phyloP scores from a whole-genome alignment of 1,140 invertebrate genomes.

The Bicyclus anynana region DNA sequence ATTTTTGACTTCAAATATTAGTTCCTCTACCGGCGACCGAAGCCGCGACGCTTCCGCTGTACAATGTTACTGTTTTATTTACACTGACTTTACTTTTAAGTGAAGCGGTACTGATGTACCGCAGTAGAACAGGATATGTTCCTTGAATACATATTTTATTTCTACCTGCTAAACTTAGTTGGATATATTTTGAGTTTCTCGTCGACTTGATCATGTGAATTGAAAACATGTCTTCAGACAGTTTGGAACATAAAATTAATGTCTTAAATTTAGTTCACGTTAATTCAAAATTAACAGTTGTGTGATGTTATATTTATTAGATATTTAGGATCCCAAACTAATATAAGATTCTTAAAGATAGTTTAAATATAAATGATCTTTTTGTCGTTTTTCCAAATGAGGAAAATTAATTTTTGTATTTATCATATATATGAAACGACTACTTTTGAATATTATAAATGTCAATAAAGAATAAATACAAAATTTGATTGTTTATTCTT shows the following conservation, averaged over 20 bases:
- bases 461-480: constrained; percentile 40
- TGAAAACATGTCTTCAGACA: no score
- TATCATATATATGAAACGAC: constrained; percentile 34
- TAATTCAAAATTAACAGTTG: constrained; percentile 29
- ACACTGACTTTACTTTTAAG: constrained; percentile 7
- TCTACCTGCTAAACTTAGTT: neutral
- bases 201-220: no score
- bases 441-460: constrained; percentile 46
- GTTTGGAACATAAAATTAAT: no score
- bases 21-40: constrained; percentile 31
- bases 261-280: constrained; percentile 3
- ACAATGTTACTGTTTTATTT: constrained; percentile 17
- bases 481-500: neutral
- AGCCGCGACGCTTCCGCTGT: neutral
- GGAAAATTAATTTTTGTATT: constrained; percentile 33
- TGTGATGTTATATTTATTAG: constrained; percentile 24
- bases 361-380: neutral
- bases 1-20: constrained; percentile 39
- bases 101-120: neutral
- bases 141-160: neutral
- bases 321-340: constrained; percentile 8
- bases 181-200: no score
- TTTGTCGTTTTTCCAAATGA: constrained; percentile 13
- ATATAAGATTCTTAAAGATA: constrained; percentile 3
- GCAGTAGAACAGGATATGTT: neutral